Evolutionary conservation across 2,797 vertebrate species (phyloP).

Genomic region (Danio choprae): DNA sequence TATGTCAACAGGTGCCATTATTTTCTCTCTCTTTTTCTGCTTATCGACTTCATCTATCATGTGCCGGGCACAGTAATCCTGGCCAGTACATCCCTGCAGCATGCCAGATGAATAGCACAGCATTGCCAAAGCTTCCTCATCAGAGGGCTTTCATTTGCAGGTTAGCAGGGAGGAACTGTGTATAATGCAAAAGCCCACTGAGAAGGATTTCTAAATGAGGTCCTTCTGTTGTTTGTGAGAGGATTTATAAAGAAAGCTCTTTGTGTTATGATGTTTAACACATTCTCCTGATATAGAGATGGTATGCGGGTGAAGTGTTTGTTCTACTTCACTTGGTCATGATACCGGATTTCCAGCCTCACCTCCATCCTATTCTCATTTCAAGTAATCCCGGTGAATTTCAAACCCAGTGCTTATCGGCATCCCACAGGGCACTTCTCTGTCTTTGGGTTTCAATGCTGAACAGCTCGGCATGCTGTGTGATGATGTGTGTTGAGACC

Average conservation of each 20-base stretch:
- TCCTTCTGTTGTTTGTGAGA: slow-evolving; percentile 1
- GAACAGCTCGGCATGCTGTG: slow-evolving; percentile 2
- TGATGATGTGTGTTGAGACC: slow-evolving; percentile 10
- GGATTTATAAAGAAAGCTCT: slow-evolving; percentile 14
- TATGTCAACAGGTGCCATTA: slow-evolving; percentile 33
- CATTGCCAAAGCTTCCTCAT: slow-evolving; percentile 21
- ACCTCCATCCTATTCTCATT: slow-evolving; percentile 17
- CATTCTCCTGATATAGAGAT: slow-evolving; percentile 10
- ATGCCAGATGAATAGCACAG: slow-evolving; percentile 17
- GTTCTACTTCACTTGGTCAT: slow-evolving; percentile 3
- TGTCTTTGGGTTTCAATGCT: slow-evolving; percentile 24
- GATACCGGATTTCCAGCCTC: slow-evolving; percentile 1
- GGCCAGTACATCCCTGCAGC: slow-evolving; percentile 14
- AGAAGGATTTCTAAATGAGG: slow-evolving; percentile 3
- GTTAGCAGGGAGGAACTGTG: slow-evolving; percentile 12
- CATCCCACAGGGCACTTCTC: slow-evolving; percentile 13
- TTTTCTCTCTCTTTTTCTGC: not conserved
- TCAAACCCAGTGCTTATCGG: slow-evolving; percentile 40
- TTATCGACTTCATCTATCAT: slow-evolving; percentile 27
- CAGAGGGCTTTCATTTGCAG: slow-evolving; percentile 1
- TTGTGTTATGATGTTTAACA: not conserved
- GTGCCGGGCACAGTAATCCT: not conserved
- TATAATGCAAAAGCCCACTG: not conserved
- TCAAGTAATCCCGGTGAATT: slow-evolving; percentile 33
- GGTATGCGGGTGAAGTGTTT: slow-evolving; percentile 1